Percentiles rank a stretch among this genome's conserved stretches.
Evolutionary conservation across 2,888 invertebrate species (phyloP).

Genomic region (Pseudococcus jackbeardsleyi): DNA sequence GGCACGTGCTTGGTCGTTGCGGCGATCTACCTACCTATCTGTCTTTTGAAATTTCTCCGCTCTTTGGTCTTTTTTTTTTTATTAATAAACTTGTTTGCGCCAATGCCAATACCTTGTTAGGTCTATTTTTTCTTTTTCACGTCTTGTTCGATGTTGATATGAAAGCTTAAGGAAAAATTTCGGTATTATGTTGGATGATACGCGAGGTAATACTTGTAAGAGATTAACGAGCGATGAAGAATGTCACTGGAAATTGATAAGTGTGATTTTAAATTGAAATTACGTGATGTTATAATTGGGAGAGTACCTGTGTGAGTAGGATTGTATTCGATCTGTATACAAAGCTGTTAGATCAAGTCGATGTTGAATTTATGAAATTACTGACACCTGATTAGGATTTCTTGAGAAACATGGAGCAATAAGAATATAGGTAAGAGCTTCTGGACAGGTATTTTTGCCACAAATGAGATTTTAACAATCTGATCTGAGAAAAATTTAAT

Average conservation of each 20-base stretch:
- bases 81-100: conserved; percentile 45
- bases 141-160: background rate
- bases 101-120: background rate
- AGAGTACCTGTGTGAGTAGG: background rate
- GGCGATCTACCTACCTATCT: background rate
- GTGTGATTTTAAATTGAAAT: conserved; percentile 35
- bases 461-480: no score
- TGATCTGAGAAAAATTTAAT: no score
- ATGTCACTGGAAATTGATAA: conserved; percentile 26
- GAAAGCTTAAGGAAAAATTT: conserved; percentile 43
- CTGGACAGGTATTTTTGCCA: no score
- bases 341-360: background rate
- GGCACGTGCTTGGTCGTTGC: conserved; percentile 11
- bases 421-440: no score
- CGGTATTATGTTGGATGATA: background rate
- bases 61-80: background rate
- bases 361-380: no score
- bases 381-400: no score
- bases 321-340: background rate
- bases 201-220: background rate
- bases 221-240: conserved; percentile 36
- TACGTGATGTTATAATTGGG: conserved; percentile 27
- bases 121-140: conserved; percentile 15
- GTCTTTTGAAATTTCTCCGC: conserved; percentile 39
- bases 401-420: no score